Conservation (phyloP, 2,113 vertebrate genomes). For the Nesospiza acunhae region DNA sequence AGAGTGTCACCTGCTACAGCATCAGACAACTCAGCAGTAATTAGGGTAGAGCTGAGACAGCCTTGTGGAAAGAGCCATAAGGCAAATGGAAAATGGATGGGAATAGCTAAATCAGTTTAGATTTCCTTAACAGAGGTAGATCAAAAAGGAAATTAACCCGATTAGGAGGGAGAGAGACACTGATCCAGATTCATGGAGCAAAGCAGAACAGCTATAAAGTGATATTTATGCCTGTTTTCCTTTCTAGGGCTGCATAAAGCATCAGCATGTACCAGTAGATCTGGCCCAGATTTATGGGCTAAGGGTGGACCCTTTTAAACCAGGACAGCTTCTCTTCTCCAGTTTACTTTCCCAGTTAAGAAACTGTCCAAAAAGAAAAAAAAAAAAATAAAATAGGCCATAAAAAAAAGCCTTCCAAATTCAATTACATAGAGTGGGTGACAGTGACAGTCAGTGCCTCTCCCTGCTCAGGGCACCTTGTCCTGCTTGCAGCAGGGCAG, state of each 20-base stretch:
- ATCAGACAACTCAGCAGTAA: background rate
- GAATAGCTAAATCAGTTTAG: constrained; percentile 14
- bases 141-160: constrained; percentile 23
- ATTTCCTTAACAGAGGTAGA: background rate
- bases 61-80: background rate
- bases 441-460: background rate
- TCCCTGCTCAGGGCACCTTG: background rate
- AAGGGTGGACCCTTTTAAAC: background rate
- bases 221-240: constrained; percentile 11
- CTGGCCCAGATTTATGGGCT: constrained; percentile 4
- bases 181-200: constrained; percentile 3
- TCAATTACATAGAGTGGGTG: background rate
- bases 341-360: background rate
- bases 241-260: background rate
- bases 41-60: background rate
- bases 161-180: constrained; percentile 12
- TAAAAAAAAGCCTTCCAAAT: background rate
- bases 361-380: background rate
- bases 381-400: background rate
- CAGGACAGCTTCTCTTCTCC: background rate
- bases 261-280: background rate
- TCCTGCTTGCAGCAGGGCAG: background rate
- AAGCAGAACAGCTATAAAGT: background rate
- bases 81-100: background rate
- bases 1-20: background rate